Base-by-base conservation (phyloP, 1,140 invertebrate species). In the Bombus confusus region DNA sequence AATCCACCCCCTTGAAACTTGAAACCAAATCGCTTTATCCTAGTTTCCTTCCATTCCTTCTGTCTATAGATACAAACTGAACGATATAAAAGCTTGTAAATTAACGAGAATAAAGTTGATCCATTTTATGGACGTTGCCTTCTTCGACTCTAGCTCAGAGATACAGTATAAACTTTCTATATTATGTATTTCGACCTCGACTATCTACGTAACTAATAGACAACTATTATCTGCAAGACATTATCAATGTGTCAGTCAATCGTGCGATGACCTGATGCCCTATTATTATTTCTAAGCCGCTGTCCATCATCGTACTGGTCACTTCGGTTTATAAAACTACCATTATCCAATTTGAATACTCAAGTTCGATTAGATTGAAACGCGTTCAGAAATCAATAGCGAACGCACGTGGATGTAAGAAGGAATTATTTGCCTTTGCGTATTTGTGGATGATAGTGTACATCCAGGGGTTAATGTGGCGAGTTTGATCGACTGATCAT, bases 401-500 rank as follows among this genome's bases (percentile, higher is more conserved):
- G 1, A n/a, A 43, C 28, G 6, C 9, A 22, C 13, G 4, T 15
- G 13, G 8, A 31, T 47, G 8, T 47, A 64, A 62, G n/a, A 78
- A 78, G 39, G 59, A 64, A n/a, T 39, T 64, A 64, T 78, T 78
- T 28, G 3, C 59, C 10, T 37, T 31, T 57, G n/a, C 39, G 41
- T 43, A 31, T 22, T 52, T 79, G 68, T 31, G 78, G 66, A 41
- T 13, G 15, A 75, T 15, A 43, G 69, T 13, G 66, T 79, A 31
- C 10, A 25, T 34, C 34, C 13, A 66, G 52, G 34, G 69, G 71
- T 88, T 43, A n/a, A 41, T n/a, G 69, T 43, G 43, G 79, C 37
- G 57, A 68, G 34, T 78, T 71, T 62, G 75, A 86, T 86, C 34
- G n/a, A 13, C 59, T 64, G 68, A 88, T 85, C 72, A 77, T 77